These are phyloP conservation scores for Diarsia dahlii DNA, from an alignment of 2,888 invertebrate species.

Conservation along the genomic window DNA sequence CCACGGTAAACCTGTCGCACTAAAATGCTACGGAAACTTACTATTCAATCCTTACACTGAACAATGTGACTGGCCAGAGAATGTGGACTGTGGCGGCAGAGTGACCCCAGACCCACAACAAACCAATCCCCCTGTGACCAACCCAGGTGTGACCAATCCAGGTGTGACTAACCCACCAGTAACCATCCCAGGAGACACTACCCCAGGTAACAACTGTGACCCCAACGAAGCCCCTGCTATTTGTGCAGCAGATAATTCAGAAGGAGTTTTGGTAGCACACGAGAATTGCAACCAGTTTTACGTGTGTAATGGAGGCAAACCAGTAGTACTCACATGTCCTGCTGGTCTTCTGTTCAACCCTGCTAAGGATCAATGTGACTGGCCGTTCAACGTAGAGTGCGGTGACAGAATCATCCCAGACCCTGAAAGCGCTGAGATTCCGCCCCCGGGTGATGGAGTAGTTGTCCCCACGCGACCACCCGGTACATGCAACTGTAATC, in stretches of 20 bases:
- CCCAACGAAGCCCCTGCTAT: conserved; percentile 70
- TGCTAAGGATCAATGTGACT: conserved; percentile 70
- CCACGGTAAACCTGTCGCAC: conserved; percentile 64
- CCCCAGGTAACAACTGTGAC: conserved; percentile 35
- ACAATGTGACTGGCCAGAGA: conserved; percentile 73
- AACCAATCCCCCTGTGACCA: conserved; percentile 19
- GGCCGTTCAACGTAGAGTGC: conserved; percentile 71
- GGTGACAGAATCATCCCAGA: conserved; percentile 63
- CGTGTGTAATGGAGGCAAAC: conserved; percentile 65
- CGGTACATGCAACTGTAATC: conserved; percentile 61
- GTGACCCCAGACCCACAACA: conserved; percentile 23
- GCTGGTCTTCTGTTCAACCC: conserved; percentile 70
- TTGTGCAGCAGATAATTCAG: conserved; percentile 69
- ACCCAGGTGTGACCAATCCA: conserved; percentile 34
- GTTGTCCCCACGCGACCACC: conserved; percentile 14
- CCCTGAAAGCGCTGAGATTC: conserved; percentile 4
- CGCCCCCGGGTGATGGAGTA: conserved; percentile 5
- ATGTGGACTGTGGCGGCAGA: conserved; percentile 73
- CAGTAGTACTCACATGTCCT: conserved; percentile 64
- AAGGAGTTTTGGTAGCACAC: conserved; percentile 70
- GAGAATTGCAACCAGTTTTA: conserved; percentile 76
- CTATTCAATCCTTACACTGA: conserved; percentile 68
- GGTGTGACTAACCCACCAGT: conserved; percentile 56
- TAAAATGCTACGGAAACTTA: conserved; percentile 61
- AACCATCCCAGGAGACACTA: neutral